phyloP scores from a whole-genome alignment of 2,113 vertebrate species.

The Psephotus haematonotus region DNA sequence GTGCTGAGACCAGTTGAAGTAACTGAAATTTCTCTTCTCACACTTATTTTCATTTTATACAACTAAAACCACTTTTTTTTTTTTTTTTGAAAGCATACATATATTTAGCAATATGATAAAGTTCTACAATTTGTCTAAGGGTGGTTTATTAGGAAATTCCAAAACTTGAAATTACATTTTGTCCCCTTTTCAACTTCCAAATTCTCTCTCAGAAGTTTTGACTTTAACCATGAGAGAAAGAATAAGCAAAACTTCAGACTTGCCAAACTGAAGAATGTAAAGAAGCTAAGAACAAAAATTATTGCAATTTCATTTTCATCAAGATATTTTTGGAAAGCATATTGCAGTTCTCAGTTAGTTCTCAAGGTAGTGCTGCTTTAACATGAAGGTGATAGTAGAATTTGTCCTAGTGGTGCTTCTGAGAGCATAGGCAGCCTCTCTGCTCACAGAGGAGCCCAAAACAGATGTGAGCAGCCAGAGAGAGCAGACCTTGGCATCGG shows the following conservation, averaged over 20 bases:
- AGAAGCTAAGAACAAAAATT: not conserved
- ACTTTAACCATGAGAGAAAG: not conserved
- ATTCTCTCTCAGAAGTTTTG: not conserved
- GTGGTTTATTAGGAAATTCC: not conserved
- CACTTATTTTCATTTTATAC: not conserved
- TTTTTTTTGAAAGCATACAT: not conserved
- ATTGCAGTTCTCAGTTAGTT: rapidly evolving
- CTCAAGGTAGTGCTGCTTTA: not conserved
- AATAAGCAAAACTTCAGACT: not conserved
- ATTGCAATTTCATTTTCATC: not conserved
- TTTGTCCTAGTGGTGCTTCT: not conserved
- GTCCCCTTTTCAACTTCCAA: not conserved
- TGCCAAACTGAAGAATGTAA: not conserved
- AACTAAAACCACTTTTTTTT: not conserved
- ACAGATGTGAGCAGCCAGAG: not conserved
- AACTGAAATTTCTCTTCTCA: not conserved
- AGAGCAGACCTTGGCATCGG: not conserved
- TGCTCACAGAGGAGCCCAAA: not conserved
- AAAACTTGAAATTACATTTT: not conserved
- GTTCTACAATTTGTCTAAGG: not conserved
- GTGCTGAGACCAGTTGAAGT: not conserved
- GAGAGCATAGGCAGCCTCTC: not conserved
- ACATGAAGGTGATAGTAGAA: not conserved
- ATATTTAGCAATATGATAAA: not conserved
- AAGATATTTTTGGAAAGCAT: not conserved